Base-by-base conservation (phyloP, 2,113 vertebrate species). In the Indicator indicator region DNA sequence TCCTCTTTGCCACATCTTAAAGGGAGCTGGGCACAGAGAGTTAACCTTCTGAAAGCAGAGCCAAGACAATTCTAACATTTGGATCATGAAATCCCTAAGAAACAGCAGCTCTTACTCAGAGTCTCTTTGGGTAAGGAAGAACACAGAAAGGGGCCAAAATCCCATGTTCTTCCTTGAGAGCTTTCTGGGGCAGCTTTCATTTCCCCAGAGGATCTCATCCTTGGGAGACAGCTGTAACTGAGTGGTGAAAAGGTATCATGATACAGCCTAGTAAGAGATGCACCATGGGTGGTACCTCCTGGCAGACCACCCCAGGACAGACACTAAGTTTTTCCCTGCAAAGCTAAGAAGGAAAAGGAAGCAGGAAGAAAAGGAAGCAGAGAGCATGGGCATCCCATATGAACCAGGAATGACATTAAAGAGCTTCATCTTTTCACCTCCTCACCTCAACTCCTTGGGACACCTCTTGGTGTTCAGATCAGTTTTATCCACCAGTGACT, bases 301-400 rank as follows among this genome's bases (percentile, higher is more conserved):
- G 64, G 58, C 14, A 76, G 64, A 56, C 12, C 33, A 63, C 24
- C 42, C 24, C 36, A 59, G 62, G 81, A 48, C 14, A 23, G 40
- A 5, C 19, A 52, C 7, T 32, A 18, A 4, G 10, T 10, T 78
- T 82, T 67, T 38, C 46, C 40, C 18, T 4, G 32, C 14, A 63
- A 70, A 88, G 48, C 5, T 28, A 30, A 4, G 0, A 2, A 65
- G 11, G 16, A 67, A 71, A 82, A 79, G 6, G 16, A 5, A 88
- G 14, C 0, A 0, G 12, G 9, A 42, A 33, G 27, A 18, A 46
- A 69, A 72, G 6, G 73, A 59, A 2, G 14, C 1, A 1, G 20
- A 24, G 5, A 38, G 19, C 30, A 4, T 2, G 5, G 27, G 9
- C 12, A 50, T 40, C 46, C 56, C 30, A 63, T 10, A 42, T 1